Evolutionary conservation across 92 coral and sea anemone species (phyloP), one percentile per base, ranked within the genome.

Genomic region (Epizoanthus rinbou): DNA sequence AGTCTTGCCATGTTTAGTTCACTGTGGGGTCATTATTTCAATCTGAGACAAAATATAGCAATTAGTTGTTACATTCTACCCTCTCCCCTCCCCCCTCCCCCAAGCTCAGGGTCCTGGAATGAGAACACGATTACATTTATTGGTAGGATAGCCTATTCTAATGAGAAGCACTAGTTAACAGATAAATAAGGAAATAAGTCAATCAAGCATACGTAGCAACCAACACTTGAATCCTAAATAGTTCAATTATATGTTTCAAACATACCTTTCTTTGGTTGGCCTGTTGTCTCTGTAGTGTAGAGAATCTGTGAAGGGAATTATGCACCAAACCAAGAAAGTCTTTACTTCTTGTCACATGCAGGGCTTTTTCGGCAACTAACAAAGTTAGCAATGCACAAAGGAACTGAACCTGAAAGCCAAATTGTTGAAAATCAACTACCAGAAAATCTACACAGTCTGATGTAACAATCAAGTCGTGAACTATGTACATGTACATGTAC

Each of bases 201-300:
- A 25, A 5, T 6, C 72, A 28, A 10, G 72, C 4, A 31, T 10
- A n/a, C n/a, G n/a, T n/a, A 6, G 1, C 17, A 24, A 0, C 28
- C 33, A 15, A 5, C 45, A 14, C 15, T 33, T 33, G 35, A 2
- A 65, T 65, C 4, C 5, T 65, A 24, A 35, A 65, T 24, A n/a
- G 67, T 63, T 63, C 23, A 15, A 35, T 22, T 16, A 16, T 16
- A 16, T 33, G n/a, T 6, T 10, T 54, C 39, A 67, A 37, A 6
- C 75, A 18, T 84, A 91, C 95, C 93, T 93, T 93, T 69, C 86
- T 90, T 41, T 91, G 98, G 65, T 93, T 93, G 14, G 90, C 87
- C 45, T 93, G 95, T 69, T 80, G 76, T 74, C 95, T 80, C 79
- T 91, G 95, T 3, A 87, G 41, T 45, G 87, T 53, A 67, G 76